Percentiles rank a stretch among this genome's conserved stretches.
Evolutionary conservation across 2,113 vertebrate species (phyloP).

Genomic region (Micromys minutus): DNA sequence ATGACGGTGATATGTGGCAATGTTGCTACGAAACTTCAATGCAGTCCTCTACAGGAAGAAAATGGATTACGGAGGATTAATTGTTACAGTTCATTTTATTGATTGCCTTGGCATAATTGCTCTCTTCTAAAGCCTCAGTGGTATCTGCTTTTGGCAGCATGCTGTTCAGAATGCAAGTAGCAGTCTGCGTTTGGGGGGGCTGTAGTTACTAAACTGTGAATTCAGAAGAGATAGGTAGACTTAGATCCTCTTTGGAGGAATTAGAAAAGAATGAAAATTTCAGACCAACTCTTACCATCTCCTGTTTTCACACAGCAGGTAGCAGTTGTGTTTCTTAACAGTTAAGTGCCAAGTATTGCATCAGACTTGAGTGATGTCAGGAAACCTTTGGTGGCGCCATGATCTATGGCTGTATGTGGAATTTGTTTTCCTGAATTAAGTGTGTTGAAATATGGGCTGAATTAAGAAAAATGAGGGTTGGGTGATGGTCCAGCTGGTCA

Average conservation of each 20-base stretch:
- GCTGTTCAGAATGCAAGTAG: conserved; percentile 60
- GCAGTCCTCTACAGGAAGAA: conserved; percentile 43
- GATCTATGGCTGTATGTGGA: not conserved
- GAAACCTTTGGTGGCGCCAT: not conserved
- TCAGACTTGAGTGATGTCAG: not conserved
- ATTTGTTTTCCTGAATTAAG: conserved; percentile 4
- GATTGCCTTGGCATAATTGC: conserved; percentile 54
- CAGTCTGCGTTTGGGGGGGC: not conserved
- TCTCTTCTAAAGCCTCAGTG: conserved; percentile 37
- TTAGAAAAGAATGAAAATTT: conserved; percentile 40
- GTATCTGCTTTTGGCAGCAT: conserved; percentile 61
- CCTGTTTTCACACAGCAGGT: not conserved
- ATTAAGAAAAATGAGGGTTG: not conserved
- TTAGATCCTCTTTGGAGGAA: conserved; percentile 8
- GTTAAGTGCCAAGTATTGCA: not conserved
- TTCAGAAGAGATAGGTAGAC: conserved; percentile 36
- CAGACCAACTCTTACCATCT: not conserved
- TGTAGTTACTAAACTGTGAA: conserved; percentile 57
- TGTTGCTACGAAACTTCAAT: conserved; percentile 35
- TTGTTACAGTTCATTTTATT: conserved; percentile 64
- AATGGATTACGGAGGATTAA: conserved; percentile 68
- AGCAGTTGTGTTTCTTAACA: conserved; percentile 20
- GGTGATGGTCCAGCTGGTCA: not conserved
- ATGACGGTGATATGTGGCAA: not conserved
- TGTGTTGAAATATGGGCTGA: not conserved